Evolutionary conservation across 2,888 invertebrate genomes (phyloP), one percentile per base, ranked within the genome.

Genomic region (Blastobasis adustella): DNA sequence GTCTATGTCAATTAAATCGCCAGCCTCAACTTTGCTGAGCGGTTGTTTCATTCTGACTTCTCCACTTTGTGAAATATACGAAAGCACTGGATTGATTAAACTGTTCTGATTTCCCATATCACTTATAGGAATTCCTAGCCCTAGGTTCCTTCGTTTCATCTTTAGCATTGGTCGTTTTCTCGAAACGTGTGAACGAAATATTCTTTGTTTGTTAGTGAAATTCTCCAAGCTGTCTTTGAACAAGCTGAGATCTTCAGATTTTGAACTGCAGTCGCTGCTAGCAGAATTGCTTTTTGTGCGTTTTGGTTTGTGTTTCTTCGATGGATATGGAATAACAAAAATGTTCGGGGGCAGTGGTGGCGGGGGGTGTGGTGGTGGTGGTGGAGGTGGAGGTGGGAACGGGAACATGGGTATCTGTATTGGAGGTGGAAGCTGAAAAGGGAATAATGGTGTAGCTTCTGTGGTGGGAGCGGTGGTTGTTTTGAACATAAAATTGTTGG

Each of bases 341-440:
- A 66, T 51, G 10, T 61, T 60, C 5, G 63, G 50, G 5, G 55
- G 49, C n/a, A 61, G 61, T 5, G 62, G 50, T 9, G 56, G 51
- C n/a, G 58, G 58, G n/a, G 59, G 55, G 5, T 59, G 57, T 10
- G 46, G 51, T 10, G 55, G 56, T 8, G 61, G 63, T 10, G 5
- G n/a, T 10, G 57, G 54, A 4, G 54, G 51, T 3, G 55, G 53
- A 4, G 50, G 52, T 10, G 78, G 79, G 0, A 81, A 49, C 1
- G 73, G 69, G 6, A 73, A 58, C 38, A 74, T 23, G 23, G 23
- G 76, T 23, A 76, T 62, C 4, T 72, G 64, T 53, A 67, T 50
- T 0, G 70, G 71, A 49, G 70, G 50, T 3, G 73, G 66, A 4
- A 66, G 42, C 4, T 69, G 68, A 6, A 67, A 48, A 5, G 60